Evolutionary conservation across 2,797 vertebrate genomes (phyloP), one percentile per base, ranked within the genome.

Genomic region (Rhadinocentrus ornatus): DNA sequence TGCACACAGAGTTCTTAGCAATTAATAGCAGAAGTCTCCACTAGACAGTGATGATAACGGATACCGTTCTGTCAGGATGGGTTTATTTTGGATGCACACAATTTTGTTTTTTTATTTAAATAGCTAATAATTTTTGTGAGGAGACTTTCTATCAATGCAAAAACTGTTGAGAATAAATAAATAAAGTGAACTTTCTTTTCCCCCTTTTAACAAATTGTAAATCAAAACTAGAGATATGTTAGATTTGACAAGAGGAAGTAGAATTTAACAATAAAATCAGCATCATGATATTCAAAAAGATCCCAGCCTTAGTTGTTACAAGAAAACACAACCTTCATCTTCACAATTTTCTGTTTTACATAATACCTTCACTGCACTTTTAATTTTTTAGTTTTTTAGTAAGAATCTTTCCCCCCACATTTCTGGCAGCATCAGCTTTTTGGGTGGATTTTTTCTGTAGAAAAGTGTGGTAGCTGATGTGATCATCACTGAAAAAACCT

Each of bases 351-450:
- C 15, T 16, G 39, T 69, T 20, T 32, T 20, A 20, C 41, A 20
- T 20, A 7, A 44, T 18, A 16, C 2, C 20, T 18, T 6, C 4
- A 20, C 16, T 44, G 12, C 41, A 8, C 9, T 46, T 59, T 6
- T 29, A 62, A 57, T 55, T 72, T 29, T 74, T 50, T 54, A 53
- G 57, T 2, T 77, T 87, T 70, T 81, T 67, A 80, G 58, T 24
- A 73, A 73, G 44, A 66, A 78, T 73, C 60, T 71, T 41, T 18
- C 15, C 3, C 16, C 66, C 71, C n/a, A 57, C 68, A 0, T 57
- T 69, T 79, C 63, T 84, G 86, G 81, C 81, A 80, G 75, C 72
- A 80, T 72, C 72, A 27, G 15, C 59, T 82, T 65, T 80, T 84
- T 86, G 72, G 53, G n/a, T n/a, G n/a, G 78, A 62, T 75, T 67